These are phyloP conservation scores for Catagonus wagneri DNA, from an alignment of 2,113 vertebrate species.

Conservation along the genomic window DNA sequence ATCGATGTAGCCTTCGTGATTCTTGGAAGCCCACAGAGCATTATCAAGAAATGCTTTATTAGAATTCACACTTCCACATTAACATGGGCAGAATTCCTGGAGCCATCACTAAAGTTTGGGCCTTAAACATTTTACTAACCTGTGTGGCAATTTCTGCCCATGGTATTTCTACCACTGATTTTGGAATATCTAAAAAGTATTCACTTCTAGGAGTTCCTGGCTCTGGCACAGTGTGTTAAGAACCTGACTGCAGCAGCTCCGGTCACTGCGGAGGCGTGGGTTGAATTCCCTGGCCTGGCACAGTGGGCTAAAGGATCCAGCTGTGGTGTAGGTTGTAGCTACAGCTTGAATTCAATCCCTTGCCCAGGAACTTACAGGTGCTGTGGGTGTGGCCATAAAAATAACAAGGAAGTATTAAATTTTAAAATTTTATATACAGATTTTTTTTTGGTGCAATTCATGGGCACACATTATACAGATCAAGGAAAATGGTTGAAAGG, in stretches of 20 bases:
- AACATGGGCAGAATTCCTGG: not conserved
- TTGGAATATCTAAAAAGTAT: not conserved
- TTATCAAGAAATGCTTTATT: slow-evolving; percentile 15
- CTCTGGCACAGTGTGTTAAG: no score
- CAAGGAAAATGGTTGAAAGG: not conserved
- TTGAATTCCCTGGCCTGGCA: no score
- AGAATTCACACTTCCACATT: not conserved
- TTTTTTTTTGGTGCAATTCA: not conserved
- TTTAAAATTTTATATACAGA: not conserved
- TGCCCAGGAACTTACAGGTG: no score
- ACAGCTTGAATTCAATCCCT: no score
- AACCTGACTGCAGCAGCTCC: no score
- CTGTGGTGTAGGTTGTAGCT: no score
- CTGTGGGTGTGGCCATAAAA: no score
- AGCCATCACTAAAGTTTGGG: not conserved
- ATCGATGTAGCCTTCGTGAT: not conserved
- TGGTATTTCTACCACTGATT: not conserved
- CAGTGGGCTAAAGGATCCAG: no score
- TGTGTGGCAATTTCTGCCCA: not conserved
- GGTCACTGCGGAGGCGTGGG: no score
- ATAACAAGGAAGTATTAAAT: not conserved
- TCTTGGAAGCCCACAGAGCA: not conserved
- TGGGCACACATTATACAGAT: not conserved
- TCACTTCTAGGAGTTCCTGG: no score
- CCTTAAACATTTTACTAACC: not conserved